A percentile compares a stretch with the other conserved stretches of the same genome.
These are phyloP conservation scores for Dendropsophus ebraccatus DNA, from an alignment of 2,113 vertebrate species.

Conservation along the genomic window DNA sequence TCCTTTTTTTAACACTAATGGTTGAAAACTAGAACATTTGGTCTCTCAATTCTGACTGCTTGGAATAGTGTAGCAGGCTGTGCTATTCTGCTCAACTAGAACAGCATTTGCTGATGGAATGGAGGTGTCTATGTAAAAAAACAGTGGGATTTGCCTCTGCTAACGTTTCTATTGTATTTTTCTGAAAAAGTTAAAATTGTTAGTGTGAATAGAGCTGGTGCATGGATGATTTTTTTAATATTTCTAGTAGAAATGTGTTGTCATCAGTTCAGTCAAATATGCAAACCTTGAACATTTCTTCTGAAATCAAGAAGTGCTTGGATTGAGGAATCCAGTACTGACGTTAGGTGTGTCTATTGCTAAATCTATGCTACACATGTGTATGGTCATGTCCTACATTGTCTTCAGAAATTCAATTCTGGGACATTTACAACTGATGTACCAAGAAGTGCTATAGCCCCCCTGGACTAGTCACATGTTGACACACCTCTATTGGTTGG, in stretches of 20 bases:
- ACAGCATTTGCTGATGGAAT: background rate
- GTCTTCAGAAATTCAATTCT: background rate
- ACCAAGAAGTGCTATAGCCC: background rate
- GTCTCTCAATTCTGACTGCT: background rate
- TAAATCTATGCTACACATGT: slow-evolving; percentile 1
- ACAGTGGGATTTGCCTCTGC: background rate
- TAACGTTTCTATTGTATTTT: background rate
- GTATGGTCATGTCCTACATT: background rate
- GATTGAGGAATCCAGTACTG: background rate
- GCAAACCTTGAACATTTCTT: background rate
- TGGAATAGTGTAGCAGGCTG: background rate
- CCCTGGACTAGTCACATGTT: background rate
- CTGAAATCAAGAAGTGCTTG: background rate
- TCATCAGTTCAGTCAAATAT: background rate
- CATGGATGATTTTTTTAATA: background rate
- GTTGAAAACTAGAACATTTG: background rate
- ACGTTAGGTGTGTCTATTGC: background rate
- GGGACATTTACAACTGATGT: slow-evolving; percentile 13
- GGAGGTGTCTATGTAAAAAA: too few species aligned
- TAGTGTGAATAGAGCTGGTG: background rate
- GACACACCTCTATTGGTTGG: background rate
- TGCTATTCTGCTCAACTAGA: background rate
- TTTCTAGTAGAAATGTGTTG: background rate
- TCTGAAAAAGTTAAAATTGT: background rate
- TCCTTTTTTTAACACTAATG: background rate